Evolutionary conservation across 2,113 vertebrate genomes (phyloP).

Genomic region (Ophiodon elongatus): DNA sequence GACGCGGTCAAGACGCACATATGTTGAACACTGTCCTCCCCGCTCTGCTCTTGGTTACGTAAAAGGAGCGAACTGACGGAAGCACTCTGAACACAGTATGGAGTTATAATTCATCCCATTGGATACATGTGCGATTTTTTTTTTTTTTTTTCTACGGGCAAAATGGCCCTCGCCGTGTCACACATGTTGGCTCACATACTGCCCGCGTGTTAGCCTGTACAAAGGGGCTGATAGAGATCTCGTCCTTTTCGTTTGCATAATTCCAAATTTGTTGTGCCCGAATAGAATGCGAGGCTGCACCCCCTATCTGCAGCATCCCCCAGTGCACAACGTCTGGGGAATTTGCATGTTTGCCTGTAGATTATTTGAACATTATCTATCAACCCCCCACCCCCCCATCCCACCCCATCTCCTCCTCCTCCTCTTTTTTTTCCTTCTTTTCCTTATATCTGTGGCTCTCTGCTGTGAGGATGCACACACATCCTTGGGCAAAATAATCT

Average conservation of each 20-base stretch:
- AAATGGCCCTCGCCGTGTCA: slow-evolving; percentile 44
- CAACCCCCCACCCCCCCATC: slow-evolving; percentile 32
- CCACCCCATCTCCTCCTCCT: slow-evolving; percentile 28
- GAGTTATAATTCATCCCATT: slow-evolving; percentile 51
- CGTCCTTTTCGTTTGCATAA: slow-evolving; percentile 75
- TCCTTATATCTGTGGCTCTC: slow-evolving; percentile 61
- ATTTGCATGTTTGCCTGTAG: slow-evolving; percentile 85
- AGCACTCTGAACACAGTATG: slow-evolving; percentile 26
- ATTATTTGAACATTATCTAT: slow-evolving; percentile 82
- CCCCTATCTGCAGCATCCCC: slow-evolving; percentile 61
- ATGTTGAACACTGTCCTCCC: slow-evolving; percentile 49
- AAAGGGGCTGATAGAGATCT: slow-evolving; percentile 64
- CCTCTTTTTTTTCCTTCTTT: slow-evolving; percentile 45
- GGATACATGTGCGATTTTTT: slow-evolving; percentile 37
- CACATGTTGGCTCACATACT: slow-evolving; percentile 44
- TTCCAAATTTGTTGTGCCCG: slow-evolving; percentile 75
- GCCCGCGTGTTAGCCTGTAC: slow-evolving; percentile 22
- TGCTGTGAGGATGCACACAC: slow-evolving; percentile 80
- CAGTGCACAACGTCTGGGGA: slow-evolving; percentile 61
- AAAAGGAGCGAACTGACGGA: slow-evolving; percentile 7
- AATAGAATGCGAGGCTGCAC: slow-evolving; percentile 58
- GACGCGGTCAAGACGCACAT: slow-evolving; percentile 61
- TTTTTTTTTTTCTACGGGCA: slow-evolving; percentile 27
- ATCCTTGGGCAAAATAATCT: slow-evolving; percentile 82
- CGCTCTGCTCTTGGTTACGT: slow-evolving; percentile 32